Percentiles rank a stretch among this genome's conserved stretches.
These are phyloP conservation scores for Camponotus fellah DNA, from an alignment of 2,888 invertebrate species.

Conservation along the genomic window DNA sequence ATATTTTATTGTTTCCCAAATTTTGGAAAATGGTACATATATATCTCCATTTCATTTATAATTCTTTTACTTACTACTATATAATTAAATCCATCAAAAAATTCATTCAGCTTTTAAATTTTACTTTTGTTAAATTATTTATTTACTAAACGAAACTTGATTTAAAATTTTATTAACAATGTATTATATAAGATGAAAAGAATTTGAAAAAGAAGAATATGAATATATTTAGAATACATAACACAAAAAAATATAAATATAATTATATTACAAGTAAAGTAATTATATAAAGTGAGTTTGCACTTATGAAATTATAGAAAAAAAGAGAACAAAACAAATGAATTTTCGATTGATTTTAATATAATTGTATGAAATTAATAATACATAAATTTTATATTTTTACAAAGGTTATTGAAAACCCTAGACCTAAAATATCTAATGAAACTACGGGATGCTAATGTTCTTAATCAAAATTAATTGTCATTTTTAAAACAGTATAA, in stretches of 20 bases:
- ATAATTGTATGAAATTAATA: neutral
- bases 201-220: neutral
- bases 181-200: neutral
- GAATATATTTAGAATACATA: neutral
- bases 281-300: neutral
- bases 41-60: conserved; percentile 3
- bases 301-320: neutral
- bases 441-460: conserved; percentile 30
- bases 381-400: neutral
- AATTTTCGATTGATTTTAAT: neutral
- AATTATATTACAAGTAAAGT: neutral
- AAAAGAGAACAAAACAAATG: neutral
- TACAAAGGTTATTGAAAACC: neutral
- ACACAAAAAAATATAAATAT: neutral
- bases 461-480: neutral
- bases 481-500: too few relatives aligned
- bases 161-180: neutral
- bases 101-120: neutral
- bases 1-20: conserved; percentile 78
- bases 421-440: neutral
- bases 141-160: neutral
- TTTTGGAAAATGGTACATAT: conserved; percentile 74
- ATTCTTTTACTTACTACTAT: neutral
- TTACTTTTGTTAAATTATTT: neutral
- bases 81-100: neutral